Percentiles rank a stretch among this genome's conserved stretches.
Evolutionary conservation across 2,888 invertebrate genomes (phyloP).

Genomic region (Sycophila texana): DNA sequence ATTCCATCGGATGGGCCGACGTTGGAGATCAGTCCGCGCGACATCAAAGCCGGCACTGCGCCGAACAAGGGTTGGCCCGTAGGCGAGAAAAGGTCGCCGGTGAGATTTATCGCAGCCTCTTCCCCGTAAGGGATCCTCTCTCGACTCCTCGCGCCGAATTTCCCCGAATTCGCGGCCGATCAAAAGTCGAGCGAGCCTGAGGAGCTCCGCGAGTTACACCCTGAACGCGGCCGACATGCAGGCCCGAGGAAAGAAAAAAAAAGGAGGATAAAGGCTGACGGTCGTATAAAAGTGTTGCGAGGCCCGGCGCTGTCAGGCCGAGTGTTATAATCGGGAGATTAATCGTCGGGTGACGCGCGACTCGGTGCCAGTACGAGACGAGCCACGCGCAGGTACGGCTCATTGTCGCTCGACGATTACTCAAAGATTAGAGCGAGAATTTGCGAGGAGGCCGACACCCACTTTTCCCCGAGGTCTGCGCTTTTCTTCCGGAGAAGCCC

Average conservation of each 20-base stretch:
- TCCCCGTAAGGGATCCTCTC: too few species aligned
- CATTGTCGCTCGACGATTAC: constrained; percentile 69
- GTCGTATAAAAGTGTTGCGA: constrained; percentile 69
- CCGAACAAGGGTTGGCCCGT: too few species aligned
- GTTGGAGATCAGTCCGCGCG: too few species aligned
- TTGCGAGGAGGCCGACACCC: constrained; percentile 65
- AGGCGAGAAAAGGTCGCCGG: too few species aligned
- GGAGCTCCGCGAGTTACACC: too few species aligned
- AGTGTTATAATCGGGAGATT: constrained; percentile 73
- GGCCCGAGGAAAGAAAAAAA: not conserved
- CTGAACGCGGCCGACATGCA: not conserved
- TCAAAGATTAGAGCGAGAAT: constrained; percentile 74
- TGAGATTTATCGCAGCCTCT: too few species aligned
- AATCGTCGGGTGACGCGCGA: constrained; percentile 67
- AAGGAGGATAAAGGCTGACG: constrained; percentile 64
- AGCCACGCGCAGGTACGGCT: constrained; percentile 34
- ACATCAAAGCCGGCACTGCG: too few species aligned
- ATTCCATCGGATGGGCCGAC: too few species aligned
- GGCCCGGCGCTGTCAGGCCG: constrained; percentile 68
- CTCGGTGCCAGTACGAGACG: constrained; percentile 56
- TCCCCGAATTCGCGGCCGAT: too few species aligned
- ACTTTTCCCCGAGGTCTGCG: not conserved
- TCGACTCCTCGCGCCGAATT: too few species aligned
- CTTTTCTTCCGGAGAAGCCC: too few species aligned
- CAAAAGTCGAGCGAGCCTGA: too few species aligned